Conservation (phyloP, 2,888 invertebrate species). For the Drosophila neotestacea region DNA sequence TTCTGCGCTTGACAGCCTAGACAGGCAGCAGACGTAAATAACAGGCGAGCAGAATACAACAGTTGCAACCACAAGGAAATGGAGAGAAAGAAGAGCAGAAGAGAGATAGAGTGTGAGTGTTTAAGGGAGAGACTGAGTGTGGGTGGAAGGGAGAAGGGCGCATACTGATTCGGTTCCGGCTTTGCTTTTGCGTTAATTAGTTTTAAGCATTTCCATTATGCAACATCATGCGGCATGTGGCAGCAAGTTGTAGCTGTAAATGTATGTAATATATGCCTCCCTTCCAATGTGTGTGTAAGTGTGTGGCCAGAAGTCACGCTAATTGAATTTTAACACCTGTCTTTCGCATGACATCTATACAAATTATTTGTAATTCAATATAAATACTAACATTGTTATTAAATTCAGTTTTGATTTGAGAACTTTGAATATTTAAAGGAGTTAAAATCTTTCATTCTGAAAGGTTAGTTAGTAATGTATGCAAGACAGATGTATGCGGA, state of each 20-base stretch:
- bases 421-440: too few species aligned
- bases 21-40: conserved; percentile 65
- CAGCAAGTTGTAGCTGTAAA: conserved; percentile 16
- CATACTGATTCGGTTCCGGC: conserved; percentile 57
- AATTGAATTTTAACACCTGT: conserved; percentile 10
- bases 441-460: too few species aligned
- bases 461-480: too few species aligned
- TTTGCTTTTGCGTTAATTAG: conserved; percentile 76
- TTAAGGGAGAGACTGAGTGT: conserved; percentile 8
- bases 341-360: neutral
- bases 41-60: conserved; percentile 64
- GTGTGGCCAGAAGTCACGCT: conserved; percentile 2
- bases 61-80: conserved; percentile 37
- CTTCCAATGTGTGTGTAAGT: neutral
- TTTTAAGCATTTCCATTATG: conserved; percentile 75
- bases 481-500: too few species aligned
- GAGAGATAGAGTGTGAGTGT: conserved; percentile 11
- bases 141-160: neutral
- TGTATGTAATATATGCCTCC: neutral
- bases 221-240: conserved; percentile 43
- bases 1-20: too few species aligned
- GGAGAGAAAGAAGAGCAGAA: conserved; percentile 12
- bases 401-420: too few species aligned
- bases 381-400: too few species aligned
- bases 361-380: neutral